Base-by-base conservation (phyloP, 2,113 vertebrate species). In the Nematolebias whitei region DNA sequence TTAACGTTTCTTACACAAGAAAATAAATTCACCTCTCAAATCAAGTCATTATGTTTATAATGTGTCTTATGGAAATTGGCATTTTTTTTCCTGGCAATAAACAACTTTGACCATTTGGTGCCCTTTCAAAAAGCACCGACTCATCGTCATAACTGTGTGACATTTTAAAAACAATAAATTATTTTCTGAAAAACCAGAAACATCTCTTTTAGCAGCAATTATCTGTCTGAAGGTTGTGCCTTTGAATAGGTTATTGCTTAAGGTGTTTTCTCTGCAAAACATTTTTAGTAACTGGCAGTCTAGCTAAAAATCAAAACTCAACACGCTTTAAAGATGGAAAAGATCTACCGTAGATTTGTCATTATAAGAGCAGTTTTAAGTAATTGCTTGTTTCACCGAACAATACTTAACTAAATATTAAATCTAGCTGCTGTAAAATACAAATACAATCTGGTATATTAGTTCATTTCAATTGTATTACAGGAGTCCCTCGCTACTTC, bases 141-240 rank as follows among this genome's bases (percentile, higher is more conserved):
- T 48, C n/a, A 11, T 35, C 11, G 20, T 61, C 23, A 49, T 32
- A 18, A 22, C 5, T 7, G 6, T 22, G 4, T 55, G 18, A 14
- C 24, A 53, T 63, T 40, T 2, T 29, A 69, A 63, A 69, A 15
- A 72, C 22, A n/a, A 43, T 51, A 47, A 64, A 8, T 24, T 24
- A 16, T 51, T 51, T 51, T 16, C 15, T 16, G 49, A 6, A 16
- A 51, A 51, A 26, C 20, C 49, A 16, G 20, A 19, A 45, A 45
- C 18, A 20, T 20, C 47, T 22, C 20, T 13, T 47, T 47, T 47
- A 19, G 18, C 45, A 22, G 20, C 12, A 48, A 44, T 44, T 44
- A 44, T 47, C 44, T 20, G 9, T 47, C 9, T 47, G 44, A 47
- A 24, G 12, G 12, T 50, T 50, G 22, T 5, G 48, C 12, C 48